Evolutionary conservation across 2,888 invertebrate species (phyloP).

Genomic region (Didymodactylos carnosus): DNA sequence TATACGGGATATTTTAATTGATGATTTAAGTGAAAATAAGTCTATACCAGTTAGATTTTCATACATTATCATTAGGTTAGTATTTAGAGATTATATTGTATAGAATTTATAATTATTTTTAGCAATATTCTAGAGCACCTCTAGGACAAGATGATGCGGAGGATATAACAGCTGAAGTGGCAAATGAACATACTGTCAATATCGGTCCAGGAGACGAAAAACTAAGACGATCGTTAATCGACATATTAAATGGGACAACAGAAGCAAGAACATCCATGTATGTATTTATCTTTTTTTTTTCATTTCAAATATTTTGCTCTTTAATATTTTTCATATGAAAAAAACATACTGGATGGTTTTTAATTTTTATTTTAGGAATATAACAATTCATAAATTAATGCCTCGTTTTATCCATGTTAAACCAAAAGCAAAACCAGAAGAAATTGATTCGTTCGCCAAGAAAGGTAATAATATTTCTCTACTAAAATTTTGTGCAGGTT

Average conservation of each 20-base stretch:
- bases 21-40: conserved; percentile 21
- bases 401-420: conserved; percentile 13
- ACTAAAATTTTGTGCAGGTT: too few species aligned
- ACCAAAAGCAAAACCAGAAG: conserved; percentile 8
- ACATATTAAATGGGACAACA: not conserved
- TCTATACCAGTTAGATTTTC: not conserved
- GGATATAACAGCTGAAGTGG: not conserved
- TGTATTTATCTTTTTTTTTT: too few species aligned
- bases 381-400: not conserved
- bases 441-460: conserved; percentile 10
- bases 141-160: not conserved
- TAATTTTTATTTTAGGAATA: not conserved
- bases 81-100: too few species aligned
- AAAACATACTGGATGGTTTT: too few species aligned
- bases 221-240: not conserved
- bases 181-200: not conserved
- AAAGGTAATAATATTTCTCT: not conserved
- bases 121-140: not conserved
- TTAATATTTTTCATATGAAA: too few species aligned
- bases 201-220: not conserved
- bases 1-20: conserved; percentile 45
- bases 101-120: too few species aligned
- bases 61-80: not conserved
- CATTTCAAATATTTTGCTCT: too few species aligned
- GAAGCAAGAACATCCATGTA: not conserved